Evolutionary conservation across 2,113 vertebrate species (phyloP).

Genomic region (Excalfactoria chinensis): DNA sequence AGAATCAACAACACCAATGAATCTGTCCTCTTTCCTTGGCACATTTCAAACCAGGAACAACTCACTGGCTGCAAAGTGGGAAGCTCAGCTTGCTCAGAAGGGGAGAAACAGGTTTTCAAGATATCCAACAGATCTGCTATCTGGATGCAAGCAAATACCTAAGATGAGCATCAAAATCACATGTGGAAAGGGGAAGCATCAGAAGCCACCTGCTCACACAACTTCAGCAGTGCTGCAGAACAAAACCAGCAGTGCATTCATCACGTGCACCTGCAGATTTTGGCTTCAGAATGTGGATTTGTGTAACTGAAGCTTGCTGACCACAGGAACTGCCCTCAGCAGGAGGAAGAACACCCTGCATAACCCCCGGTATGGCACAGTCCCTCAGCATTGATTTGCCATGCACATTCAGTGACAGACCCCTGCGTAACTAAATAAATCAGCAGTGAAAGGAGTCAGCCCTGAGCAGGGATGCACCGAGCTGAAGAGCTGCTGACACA

Average conservation of each 20-base stretch:
- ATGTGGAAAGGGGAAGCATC: background rate
- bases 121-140: background rate
- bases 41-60: background rate
- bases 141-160: background rate
- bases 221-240: rapidly evolving
- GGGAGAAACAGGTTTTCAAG: background rate
- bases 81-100: background rate
- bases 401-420: background rate
- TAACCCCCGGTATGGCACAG: rapidly evolving
- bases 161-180: background rate
- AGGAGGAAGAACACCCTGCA: rapidly evolving
- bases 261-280: background rate
- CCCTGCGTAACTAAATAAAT: background rate
- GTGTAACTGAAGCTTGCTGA: background rate
- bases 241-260: rapidly evolving
- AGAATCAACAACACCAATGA: background rate
- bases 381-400: background rate
- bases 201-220: background rate
- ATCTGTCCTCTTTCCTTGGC: background rate
- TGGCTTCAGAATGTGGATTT: background rate
- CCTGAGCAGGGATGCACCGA: too few species aligned
- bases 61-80: background rate
- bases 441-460: background rate
- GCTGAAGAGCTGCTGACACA: rapidly evolving
- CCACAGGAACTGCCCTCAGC: background rate